Evolutionary conservation across 2,888 invertebrate genomes (phyloP).

Genomic region (Orchesella flavescens): DNA sequence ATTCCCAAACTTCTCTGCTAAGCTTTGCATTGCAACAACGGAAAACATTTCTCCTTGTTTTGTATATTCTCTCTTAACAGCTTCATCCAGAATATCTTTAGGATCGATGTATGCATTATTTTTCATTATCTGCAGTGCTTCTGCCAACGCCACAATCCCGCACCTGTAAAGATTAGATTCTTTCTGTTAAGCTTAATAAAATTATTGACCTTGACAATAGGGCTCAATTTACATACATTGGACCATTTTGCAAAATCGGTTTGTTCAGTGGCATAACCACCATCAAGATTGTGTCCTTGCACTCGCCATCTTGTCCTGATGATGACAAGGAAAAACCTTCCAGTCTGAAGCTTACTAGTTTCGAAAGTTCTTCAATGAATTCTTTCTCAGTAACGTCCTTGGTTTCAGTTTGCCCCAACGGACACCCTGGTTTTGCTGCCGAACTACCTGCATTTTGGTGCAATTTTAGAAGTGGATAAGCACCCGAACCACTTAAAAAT

Average conservation of each 20-base stretch:
- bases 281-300: slow-evolving; percentile 8
- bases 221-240: slow-evolving; percentile 65
- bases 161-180: slow-evolving; percentile 78
- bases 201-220: too few species aligned
- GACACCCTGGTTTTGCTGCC: neutral
- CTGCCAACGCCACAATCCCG: slow-evolving; percentile 89
- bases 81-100: slow-evolving; percentile 77
- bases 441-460: neutral
- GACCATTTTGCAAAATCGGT: slow-evolving; percentile 70
- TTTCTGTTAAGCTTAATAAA: too few species aligned
- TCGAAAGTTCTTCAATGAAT: neutral
- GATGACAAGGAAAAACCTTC: neutral
- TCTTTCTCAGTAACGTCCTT: slow-evolving; percentile 5
- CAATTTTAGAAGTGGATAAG: neutral
- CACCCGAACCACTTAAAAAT: too few species aligned
- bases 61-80: slow-evolving; percentile 81
- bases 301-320: neutral
- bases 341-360: neutral
- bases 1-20: slow-evolving; percentile 74
- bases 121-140: slow-evolving; percentile 77
- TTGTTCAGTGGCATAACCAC: slow-evolving; percentile 33
- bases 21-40: slow-evolving; percentile 81
- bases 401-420: slow-evolving; percentile 9
- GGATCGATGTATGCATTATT: slow-evolving; percentile 77
- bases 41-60: slow-evolving; percentile 93